phyloP scores from a whole-genome alignment of 2,888 invertebrate species.

The Mesorhabditis sp. region DNA sequence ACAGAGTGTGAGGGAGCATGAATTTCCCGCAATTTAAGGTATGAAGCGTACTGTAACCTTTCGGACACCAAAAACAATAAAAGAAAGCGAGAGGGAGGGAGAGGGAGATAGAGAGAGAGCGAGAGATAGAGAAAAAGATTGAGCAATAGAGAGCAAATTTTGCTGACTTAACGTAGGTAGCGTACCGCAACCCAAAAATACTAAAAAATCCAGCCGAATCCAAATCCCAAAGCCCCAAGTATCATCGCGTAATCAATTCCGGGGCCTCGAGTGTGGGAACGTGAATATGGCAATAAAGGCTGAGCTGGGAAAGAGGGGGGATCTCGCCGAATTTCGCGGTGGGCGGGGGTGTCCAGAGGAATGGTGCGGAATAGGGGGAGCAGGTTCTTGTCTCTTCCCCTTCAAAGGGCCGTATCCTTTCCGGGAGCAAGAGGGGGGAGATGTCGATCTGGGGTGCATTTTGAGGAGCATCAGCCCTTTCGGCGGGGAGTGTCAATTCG shows the following conservation, averaged over 20 bases:
- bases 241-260: too few relatives aligned
- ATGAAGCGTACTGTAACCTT: too few relatives aligned
- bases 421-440: background rate
- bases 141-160: background rate
- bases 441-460: too few relatives aligned
- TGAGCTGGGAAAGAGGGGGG: constrained; percentile 2
- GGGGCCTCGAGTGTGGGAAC: constrained; percentile 3
- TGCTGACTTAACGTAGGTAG: too few relatives aligned
- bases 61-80: background rate
- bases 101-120: background rate
- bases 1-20: background rate
- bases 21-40: too few relatives aligned
- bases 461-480: too few relatives aligned
- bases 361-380: background rate
- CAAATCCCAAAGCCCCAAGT: too few relatives aligned
- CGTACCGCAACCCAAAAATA: too few relatives aligned
- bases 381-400: background rate
- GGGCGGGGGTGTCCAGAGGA: constrained; percentile 2
- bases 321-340: background rate
- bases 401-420: constrained; percentile 7
- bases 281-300: background rate
- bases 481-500: constrained; percentile 10
- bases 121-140: constrained; percentile 1
- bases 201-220: too few relatives aligned
- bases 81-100: background rate